Conservation (phyloP, 2,888 invertebrate species). For the Caradrina kadenii region DNA sequence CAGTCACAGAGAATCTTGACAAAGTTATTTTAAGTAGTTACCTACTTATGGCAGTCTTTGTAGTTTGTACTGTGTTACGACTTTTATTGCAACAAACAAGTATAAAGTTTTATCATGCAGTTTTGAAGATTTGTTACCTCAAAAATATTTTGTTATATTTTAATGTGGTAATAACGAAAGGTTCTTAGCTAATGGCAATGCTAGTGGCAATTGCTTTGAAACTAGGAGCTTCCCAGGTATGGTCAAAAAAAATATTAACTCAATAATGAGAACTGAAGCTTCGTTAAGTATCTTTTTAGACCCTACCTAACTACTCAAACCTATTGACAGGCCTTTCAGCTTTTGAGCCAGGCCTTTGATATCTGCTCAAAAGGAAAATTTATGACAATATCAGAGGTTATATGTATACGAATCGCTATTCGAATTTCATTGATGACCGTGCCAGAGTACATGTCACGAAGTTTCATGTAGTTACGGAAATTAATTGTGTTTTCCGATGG, state of each 20-base stretch:
- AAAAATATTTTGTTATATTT: neutral
- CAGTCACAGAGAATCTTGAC: neutral
- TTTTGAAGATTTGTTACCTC: neutral
- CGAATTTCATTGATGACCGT: constrained; percentile 37
- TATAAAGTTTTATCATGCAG: constrained; percentile 12
- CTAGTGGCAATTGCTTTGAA: no score
- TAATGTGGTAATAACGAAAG: neutral
- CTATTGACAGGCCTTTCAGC: no score
- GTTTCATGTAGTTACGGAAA: neutral
- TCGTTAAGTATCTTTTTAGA: no score
- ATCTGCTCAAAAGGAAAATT: constrained; percentile 1
- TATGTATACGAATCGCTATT: constrained; percentile 3
- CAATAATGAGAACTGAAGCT: no score
- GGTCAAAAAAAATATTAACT: no score
- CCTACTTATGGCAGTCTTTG: neutral
- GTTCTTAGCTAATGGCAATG: neutral
- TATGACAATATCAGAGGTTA: neutral
- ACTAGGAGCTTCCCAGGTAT: no score
- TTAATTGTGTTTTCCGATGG: constrained; percentile 39
- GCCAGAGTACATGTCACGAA: constrained; percentile 16
- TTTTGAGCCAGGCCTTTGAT: no score
- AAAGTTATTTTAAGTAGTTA: constrained; percentile 7
- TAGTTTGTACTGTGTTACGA: neutral
- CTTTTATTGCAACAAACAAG: neutral
- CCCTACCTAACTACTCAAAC: no score